A percentile compares a stretch with the other conserved stretches of the same genome.
Conservation (phyloP, 2,113 vertebrate species). For the Scatophagus argus region DNA sequence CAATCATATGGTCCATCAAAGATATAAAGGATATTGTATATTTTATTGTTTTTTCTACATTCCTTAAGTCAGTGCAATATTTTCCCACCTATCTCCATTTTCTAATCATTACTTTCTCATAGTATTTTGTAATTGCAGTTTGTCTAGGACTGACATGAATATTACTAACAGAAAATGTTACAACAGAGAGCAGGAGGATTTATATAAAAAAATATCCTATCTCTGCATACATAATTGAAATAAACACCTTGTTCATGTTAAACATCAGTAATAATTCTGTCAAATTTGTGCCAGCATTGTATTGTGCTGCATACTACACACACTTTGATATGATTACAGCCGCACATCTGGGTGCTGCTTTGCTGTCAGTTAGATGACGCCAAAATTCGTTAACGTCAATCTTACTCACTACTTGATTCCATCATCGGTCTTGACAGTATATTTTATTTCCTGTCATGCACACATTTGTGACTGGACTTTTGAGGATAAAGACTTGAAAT, state of each 20-base stretch:
- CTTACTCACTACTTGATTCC: slow-evolving; percentile 20
- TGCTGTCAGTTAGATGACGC: slow-evolving; percentile 37
- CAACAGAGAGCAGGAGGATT: background rate
- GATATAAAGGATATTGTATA: slow-evolving; percentile 12
- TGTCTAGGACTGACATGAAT: background rate
- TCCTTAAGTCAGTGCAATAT: background rate
- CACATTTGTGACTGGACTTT: slow-evolving; percentile 34
- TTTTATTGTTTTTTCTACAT: background rate
- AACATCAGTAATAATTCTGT: background rate
- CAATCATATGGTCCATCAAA: slow-evolving; percentile 17
- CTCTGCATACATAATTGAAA: background rate
- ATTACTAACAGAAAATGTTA: background rate
- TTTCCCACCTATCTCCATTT: background rate
- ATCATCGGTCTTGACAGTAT: slow-evolving; percentile 50
- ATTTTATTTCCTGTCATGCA: slow-evolving; percentile 49
- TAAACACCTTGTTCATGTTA: background rate
- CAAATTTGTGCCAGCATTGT: background rate
- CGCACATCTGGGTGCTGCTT: slow-evolving; percentile 5
- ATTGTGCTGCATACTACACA: background rate
- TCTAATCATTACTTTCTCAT: background rate
- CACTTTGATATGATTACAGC: background rate
- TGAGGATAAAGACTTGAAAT: slow-evolving; percentile 30
- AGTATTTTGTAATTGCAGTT: background rate
- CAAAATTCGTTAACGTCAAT: slow-evolving; percentile 41
- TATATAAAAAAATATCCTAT: background rate